These are phyloP conservation scores for Epinotia nisella DNA, from an alignment of 2,888 invertebrate genomes.

Conservation along the genomic window DNA sequence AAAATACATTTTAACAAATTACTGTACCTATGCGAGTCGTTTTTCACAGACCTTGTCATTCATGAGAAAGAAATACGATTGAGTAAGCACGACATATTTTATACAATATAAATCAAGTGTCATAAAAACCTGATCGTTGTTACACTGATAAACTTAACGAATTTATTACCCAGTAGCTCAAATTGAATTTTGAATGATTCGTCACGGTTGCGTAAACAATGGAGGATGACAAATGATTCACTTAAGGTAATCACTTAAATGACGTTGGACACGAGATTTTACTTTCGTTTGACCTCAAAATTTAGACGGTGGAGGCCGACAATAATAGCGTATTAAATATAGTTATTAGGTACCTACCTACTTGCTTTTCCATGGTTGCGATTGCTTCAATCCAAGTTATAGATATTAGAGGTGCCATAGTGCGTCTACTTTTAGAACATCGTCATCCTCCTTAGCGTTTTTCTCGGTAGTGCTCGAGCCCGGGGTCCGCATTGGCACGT, in stretches of 20 bases:
- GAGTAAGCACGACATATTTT: neutral
- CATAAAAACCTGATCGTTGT: constrained; percentile 7
- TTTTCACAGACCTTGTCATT: neutral
- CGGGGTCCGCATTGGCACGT: too few relatives aligned
- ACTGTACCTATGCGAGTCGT: too few relatives aligned
- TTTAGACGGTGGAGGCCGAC: constrained; percentile 20
- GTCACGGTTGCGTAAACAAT: constrained; percentile 40
- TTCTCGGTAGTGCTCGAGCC: too few relatives aligned
- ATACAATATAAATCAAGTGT: neutral
- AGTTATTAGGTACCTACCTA: constrained; percentile 28
- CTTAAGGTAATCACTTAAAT: constrained; percentile 41
- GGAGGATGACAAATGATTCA: constrained; percentile 43
- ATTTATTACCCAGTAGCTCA: constrained; percentile 38
- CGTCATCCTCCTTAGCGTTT: too few relatives aligned
- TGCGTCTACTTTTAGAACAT: too few relatives aligned
- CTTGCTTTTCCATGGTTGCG: constrained; percentile 4
- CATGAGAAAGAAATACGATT: neutral
- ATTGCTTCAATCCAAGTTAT: constrained; percentile 5
- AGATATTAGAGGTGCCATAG: neutral
- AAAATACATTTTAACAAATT: too few relatives aligned
- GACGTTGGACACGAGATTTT: constrained; percentile 40
- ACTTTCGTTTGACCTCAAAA: constrained; percentile 43
- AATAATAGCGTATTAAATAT: constrained; percentile 31
- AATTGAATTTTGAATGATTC: constrained; percentile 29
- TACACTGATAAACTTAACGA: constrained; percentile 29